Evolutionary conservation across 2,888 invertebrate species (phyloP), one percentile per base, ranked within the genome.

Genomic region (Orthonevra nobilis): DNA sequence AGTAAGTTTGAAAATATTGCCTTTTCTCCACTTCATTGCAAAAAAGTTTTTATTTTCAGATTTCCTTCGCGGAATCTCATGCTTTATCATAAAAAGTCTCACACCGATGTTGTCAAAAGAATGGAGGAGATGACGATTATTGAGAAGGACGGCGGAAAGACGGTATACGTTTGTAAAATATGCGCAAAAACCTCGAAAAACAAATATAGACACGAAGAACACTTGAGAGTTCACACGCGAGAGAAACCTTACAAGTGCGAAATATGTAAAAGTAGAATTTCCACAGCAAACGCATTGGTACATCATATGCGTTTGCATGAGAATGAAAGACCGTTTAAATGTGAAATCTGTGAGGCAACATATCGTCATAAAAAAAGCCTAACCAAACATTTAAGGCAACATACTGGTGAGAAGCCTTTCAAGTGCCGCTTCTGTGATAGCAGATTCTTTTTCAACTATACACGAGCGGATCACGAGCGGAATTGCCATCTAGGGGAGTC

Each of bases 51-150:
- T 0, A 1, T 0, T 44, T n/a, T 34, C 14, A 81, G 81, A 32
- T 81, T 81, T 60, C 9, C 61, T 5, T 56, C 64, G 19, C 66
- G 63, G 52, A 40, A 68, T 12, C 63, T 81, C 0, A 63, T 81
- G 54, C 58, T 63, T 4, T 70, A 81, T 14, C 81, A 81, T 26
- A 70, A 70, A 20, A 81, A 68, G 42, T 42, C 66, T 2, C 81
- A 81, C 58, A 60, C 66, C 10, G 81, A 81, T 17, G 70, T 68
- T 3, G 74, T 81, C n/a, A 72, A 81, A 52, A 70, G 72, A 14
- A 60, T 81, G 1, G 74, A 81, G 20, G 58, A 72, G 26, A 81
- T 81, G 58, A 81, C 81, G 34, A 54, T 81, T n/a, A 63, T 81
- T 7, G 36, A 81, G 3, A 56, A 63, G 14, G 34, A 42, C 1